Conservation (phyloP, 2,113 vertebrate genomes). For the Apteryx mantelli region DNA sequence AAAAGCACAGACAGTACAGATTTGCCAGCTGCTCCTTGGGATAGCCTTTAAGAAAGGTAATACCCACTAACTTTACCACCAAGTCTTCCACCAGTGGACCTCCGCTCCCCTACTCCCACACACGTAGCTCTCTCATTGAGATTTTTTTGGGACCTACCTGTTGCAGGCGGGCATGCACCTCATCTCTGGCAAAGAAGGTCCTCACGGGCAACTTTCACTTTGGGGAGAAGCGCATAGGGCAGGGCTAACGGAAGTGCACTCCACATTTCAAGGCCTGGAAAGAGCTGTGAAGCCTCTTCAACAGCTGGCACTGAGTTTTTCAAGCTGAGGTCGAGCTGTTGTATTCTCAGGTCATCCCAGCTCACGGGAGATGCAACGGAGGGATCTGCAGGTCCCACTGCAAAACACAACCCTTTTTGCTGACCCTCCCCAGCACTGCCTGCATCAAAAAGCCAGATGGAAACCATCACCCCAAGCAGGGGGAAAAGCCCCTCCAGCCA, state of each 20-base stretch:
- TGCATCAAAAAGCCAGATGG: neutral
- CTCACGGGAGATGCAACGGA: neutral
- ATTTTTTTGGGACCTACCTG: neutral
- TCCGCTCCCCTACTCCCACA: accelerated
- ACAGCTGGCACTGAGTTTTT: neutral
- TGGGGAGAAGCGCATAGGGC: neutral
- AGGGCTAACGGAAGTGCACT: neutral
- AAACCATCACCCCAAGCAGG: neutral
- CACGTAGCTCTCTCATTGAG: neutral
- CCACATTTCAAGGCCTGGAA: neutral
- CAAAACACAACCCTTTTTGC: neutral
- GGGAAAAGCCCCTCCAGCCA: neutral
- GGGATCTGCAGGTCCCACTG: neutral
- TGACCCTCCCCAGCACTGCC: neutral
- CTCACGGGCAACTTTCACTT: accelerated
- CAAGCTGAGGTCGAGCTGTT: neutral
- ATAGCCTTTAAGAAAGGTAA: neutral
- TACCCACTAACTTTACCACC: neutral
- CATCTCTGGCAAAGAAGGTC: neutral
- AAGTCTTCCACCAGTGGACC: neutral
- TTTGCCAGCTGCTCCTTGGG: neutral
- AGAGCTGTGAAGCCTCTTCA: neutral
- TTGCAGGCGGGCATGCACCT: neutral
- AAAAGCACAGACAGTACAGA: neutral
- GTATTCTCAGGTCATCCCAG: neutral